phyloP scores from a whole-genome alignment of 2,113 vertebrate genomes.

The Spea multiplicata region DNA sequence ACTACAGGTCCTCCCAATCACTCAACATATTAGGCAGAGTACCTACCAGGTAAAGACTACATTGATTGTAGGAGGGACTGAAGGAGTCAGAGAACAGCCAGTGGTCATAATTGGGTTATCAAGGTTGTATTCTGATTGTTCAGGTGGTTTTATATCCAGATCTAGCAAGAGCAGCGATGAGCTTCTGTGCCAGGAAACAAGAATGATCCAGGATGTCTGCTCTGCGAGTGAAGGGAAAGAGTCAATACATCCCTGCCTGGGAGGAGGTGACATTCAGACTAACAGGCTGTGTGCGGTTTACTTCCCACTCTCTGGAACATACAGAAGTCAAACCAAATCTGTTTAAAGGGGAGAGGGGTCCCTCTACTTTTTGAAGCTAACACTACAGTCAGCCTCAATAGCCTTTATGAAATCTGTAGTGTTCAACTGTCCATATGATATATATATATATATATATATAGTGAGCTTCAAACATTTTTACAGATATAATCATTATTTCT shows the following conservation, averaged over 20 bases:
- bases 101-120: neutral
- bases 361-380: neutral
- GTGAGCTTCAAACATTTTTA: too few species aligned
- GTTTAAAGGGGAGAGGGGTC: neutral
- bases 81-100: neutral
- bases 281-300: constrained; percentile 15
- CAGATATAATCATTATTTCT: too few species aligned
- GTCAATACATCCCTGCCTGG: neutral
- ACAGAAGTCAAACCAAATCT: neutral
- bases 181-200: neutral
- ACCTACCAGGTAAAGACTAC: too few species aligned
- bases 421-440: too few species aligned
- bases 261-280: constrained; percentile 19
- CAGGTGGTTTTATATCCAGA: neutral
- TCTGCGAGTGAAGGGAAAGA: neutral
- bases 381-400: neutral
- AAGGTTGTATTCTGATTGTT: neutral
- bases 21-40: too few species aligned
- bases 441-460: too few species aligned
- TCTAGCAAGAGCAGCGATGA: too few species aligned
- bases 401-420: too few species aligned
- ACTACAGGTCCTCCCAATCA: too few species aligned
- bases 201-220: neutral
- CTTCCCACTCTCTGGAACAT: constrained; percentile 35
- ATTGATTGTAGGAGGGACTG: too few species aligned